These are phyloP conservation scores for Dromococcyx pavoninus DNA, from an alignment of 2,797 vertebrate species.

Conservation along the genomic window DNA sequence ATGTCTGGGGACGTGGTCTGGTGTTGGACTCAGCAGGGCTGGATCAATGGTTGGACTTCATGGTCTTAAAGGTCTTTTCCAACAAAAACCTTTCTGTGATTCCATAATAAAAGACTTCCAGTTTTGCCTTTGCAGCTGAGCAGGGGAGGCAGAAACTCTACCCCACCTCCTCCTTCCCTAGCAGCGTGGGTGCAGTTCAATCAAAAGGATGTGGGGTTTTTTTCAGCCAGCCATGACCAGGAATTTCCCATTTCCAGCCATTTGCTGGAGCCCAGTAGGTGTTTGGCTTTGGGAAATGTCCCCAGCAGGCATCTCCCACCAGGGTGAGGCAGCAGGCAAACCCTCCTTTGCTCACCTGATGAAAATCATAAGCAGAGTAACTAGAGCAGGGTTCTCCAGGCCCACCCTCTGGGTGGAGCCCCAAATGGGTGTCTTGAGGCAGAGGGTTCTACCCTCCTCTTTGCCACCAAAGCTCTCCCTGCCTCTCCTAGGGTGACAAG, in stretches of 20 bases:
- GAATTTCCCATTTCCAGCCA: background rate
- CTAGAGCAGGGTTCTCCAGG: background rate
- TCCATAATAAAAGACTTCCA: background rate
- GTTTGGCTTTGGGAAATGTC: background rate
- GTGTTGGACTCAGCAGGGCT: no score
- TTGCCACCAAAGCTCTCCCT: background rate
- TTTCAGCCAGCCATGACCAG: background rate
- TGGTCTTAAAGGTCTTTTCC: no score
- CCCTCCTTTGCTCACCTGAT: accelerated
- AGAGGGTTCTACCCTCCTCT: background rate
- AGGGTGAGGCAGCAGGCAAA: background rate
- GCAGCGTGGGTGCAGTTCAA: accelerated
- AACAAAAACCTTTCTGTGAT: no score
- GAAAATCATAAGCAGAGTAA: background rate
- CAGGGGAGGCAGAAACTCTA: background rate
- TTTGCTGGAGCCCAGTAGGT: background rate
- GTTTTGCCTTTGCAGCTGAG: background rate
- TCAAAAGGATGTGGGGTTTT: background rate
- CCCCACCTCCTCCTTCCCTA: background rate
- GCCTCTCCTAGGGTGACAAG: conserved; percentile 80
- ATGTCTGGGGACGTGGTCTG: no score
- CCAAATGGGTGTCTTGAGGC: accelerated
- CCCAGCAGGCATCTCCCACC: background rate
- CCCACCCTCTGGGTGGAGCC: background rate
- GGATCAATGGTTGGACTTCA: no score